Conservation (phyloP, 2,797 vertebrate species). For the Argya squamiceps region DNA sequence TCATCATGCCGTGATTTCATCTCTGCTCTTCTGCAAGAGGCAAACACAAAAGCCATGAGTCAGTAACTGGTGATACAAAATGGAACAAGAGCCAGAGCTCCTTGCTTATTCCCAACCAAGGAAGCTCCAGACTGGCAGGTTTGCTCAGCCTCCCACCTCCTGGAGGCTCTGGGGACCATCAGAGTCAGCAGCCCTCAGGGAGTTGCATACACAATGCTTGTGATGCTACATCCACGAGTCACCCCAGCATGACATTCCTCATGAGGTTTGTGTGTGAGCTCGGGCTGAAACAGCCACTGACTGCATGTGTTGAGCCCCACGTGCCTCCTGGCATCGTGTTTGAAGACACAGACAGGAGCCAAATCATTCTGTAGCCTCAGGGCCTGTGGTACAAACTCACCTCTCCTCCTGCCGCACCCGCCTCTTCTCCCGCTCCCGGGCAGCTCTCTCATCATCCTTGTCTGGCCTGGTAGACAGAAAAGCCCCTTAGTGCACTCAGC, state of each 20-base stretch:
- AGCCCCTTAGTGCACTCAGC: not conserved
- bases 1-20: conserved; percentile 93
- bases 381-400: conserved; percentile 65
- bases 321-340: fast-evolving
- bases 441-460: conserved; percentile 77
- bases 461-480: conserved; percentile 71
- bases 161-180: not conserved
- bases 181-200: fast-evolving
- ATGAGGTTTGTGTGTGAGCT: not conserved
- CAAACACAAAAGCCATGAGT: not conserved
- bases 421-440: conserved; percentile 81
- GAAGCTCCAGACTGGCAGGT: not conserved
- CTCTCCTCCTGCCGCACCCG: conserved; percentile 86
- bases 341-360: not conserved
- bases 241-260: not conserved
- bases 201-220: fast-evolving
- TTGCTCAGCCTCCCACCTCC: not conserved
- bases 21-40: conserved; percentile 85
- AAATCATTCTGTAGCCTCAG: not conserved
- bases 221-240: not conserved
- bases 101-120: not conserved
- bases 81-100: not conserved
- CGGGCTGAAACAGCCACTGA: not conserved
- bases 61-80: not conserved
- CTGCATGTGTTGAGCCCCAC: fast-evolving